Evolutionary conservation across 1,140 invertebrate genomes (phyloP), one percentile per base, ranked within the genome.

Genomic region (Nylanderia fulva): DNA sequence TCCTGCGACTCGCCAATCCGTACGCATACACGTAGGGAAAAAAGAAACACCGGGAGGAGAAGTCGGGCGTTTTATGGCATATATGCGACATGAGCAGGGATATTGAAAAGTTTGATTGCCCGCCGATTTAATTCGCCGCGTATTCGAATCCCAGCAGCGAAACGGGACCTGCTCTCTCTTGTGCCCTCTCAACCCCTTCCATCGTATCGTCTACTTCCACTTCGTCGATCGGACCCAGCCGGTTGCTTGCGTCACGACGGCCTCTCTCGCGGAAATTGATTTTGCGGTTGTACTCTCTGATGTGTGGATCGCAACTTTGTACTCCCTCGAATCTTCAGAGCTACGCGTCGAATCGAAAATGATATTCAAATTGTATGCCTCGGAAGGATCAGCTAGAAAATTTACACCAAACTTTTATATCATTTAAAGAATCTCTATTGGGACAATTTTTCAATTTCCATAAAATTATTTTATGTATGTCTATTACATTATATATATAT

Each of bases 31-130:
- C 29, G 2, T 18, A 21, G 21, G 54, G 6, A 42, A 71, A 54
- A 84, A 75, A 54, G 56, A 5, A 45, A 75, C n/a, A 39, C 7
- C 13, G 29, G 42, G 60, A 54, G 69, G 42, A 29, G 66, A 84
- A 24, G 29, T 52, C 33, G 52, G 56, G 21, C 63, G 29, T 86
- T 90, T 90, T 90, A 90, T 88, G 71, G 76, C 72, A 66, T 75
- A 86, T 87, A 89, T 66, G 75, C 86, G 88, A 90, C 88, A 87
- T 74, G 88, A 85, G 71, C 84, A 79, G 63, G 84, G 69, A 88
- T 88, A 89, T 89, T 86, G 88, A 88, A 90, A 90, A 90, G 85
- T 88, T 90, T 88, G 87, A 88, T 90, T 90, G 88, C 88, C 63
- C 80, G 85, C 24, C 63, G 54, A 18, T 90, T 90, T 90, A 88